Evolutionary conservation across 2,888 invertebrate genomes (phyloP).

Genomic region (Agrotis exclamationis): DNA sequence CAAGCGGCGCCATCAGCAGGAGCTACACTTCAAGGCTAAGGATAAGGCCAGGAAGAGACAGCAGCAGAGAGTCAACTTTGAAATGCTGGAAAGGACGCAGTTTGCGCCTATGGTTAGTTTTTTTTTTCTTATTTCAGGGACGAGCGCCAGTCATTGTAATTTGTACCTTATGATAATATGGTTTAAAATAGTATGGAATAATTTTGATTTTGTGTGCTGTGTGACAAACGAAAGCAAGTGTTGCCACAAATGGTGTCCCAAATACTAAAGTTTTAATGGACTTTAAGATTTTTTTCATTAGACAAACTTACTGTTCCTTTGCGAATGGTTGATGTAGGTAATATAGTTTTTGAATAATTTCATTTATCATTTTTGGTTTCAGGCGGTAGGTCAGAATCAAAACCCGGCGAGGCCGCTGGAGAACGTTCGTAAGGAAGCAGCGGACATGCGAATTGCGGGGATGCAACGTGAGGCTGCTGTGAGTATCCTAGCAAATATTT

Average conservation of each 20-base stretch:
- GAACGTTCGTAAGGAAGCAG: constrained; percentile 95
- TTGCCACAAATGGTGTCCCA: no score
- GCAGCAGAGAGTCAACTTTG: constrained; percentile 93
- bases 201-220: no score
- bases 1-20: constrained; percentile 96
- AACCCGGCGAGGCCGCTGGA: constrained; percentile 88
- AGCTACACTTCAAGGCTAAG: constrained; percentile 95
- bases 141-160: no score
- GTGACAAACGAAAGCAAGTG: no score
- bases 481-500: constrained; percentile 42
- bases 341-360: no score
- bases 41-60: constrained; percentile 93
- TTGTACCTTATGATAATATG: no score
- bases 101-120: constrained; percentile 94
- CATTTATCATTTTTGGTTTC: constrained; percentile 52
- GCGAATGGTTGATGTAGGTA: no score
- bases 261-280: no score
- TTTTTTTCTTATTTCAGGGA: no score
- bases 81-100: constrained; percentile 93
- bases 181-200: no score
- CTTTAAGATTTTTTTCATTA: no score
- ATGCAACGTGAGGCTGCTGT: constrained; percentile 88
- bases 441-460: constrained; percentile 92
- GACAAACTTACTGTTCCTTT: no score
- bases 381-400: constrained; percentile 92